Evolutionary conservation across 64 coral and sea anemone genomes (phyloP).

Genomic region (Actinia equina): DNA sequence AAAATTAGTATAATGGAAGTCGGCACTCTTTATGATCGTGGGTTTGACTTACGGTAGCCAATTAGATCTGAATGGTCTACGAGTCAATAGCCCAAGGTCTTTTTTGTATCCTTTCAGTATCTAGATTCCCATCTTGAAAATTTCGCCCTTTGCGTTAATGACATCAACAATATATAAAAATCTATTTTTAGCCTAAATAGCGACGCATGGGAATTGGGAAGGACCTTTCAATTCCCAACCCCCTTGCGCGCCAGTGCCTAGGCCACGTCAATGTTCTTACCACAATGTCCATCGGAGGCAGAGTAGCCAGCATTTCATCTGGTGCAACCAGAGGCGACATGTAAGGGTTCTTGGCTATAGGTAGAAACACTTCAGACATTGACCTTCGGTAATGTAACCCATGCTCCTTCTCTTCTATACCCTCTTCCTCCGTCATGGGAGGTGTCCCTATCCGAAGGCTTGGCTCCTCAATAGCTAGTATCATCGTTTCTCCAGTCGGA

Average conservation of each 20-base stretch:
- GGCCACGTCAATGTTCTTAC: slow-evolving; percentile 38
- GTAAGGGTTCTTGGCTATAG: slow-evolving; percentile 85
- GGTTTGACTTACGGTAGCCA: too few species aligned
- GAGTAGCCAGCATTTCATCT: slow-evolving; percentile 70
- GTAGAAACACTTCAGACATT: slow-evolving; percentile 70
- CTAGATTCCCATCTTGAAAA: too few species aligned
- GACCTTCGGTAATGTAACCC: slow-evolving; percentile 1
- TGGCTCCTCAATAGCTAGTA: slow-evolving; percentile 25
- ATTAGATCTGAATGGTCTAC: too few species aligned
- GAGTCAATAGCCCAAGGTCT: too few species aligned
- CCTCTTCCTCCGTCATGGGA: slow-evolving; percentile 10
- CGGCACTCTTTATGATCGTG: too few species aligned
- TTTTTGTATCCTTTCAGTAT: too few species aligned
- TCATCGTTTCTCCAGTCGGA: slow-evolving; percentile 31
- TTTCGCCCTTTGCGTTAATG: background rate
- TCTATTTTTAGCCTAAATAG: background rate
- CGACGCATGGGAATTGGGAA: background rate
- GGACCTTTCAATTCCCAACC: too few species aligned
- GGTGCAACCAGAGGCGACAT: slow-evolving; percentile 89
- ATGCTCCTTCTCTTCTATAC: background rate
- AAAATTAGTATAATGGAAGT: too few species aligned
- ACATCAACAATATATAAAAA: background rate
- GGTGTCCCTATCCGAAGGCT: slow-evolving; percentile 6
- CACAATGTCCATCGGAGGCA: slow-evolving; percentile 95
- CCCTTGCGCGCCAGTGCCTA: too few species aligned